Percentiles rank a stretch among this genome's conserved stretches.
phyloP scores from a whole-genome alignment of 2,797 vertebrate species.

The Characodon lateralis region DNA sequence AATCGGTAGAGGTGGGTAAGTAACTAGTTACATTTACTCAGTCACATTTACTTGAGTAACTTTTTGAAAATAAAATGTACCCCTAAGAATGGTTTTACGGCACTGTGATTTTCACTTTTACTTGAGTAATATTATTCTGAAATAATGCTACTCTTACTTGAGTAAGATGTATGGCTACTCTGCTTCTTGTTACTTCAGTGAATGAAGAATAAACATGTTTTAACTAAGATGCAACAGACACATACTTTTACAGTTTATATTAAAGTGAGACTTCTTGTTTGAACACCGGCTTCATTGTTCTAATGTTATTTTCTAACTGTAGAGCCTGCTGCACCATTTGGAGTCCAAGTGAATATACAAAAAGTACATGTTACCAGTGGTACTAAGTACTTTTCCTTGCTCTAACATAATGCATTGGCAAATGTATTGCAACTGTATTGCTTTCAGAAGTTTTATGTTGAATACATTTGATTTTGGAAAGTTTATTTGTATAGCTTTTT shows the following conservation, averaged over 20 bases:
- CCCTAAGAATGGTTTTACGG: neutral
- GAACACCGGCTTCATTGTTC: neutral
- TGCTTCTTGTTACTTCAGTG: neutral
- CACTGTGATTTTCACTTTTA: neutral
- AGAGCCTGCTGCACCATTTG: neutral
- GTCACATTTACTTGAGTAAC: neutral
- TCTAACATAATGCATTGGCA: neutral
- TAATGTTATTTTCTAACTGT: neutral
- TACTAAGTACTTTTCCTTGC: neutral
- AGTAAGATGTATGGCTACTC: neutral
- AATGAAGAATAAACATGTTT: neutral
- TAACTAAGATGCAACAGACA: neutral
- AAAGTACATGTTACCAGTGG: neutral
- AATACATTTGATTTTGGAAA: neutral
- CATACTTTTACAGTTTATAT: neutral
- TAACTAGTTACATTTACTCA: no score
- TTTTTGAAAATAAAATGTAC: neutral
- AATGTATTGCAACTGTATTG: neutral
- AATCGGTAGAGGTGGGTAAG: no score
- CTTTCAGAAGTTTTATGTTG: neutral
- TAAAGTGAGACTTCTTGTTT: neutral
- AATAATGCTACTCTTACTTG: neutral
- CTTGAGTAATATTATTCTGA: neutral
- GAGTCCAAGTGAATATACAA: neutral
- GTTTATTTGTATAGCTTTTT: neutral